These are phyloP conservation scores for Gymnoscopelus microlampas DNA, from an alignment of 2,797 vertebrate species.

Conservation along the genomic window DNA sequence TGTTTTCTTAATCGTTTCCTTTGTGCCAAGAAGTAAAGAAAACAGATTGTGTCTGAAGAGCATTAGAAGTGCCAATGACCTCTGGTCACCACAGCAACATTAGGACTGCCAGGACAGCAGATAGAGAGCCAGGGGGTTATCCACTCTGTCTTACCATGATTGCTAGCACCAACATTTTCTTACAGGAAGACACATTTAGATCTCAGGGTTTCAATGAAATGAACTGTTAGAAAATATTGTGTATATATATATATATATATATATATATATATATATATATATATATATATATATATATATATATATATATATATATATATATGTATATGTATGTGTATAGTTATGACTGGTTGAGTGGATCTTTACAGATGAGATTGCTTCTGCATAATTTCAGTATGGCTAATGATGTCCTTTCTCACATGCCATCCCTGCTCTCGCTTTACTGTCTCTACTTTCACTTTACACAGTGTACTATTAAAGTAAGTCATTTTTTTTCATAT, in stretches of 20 bases:
- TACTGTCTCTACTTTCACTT: background rate
- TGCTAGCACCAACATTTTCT: slow-evolving; percentile 77
- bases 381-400: too few species aligned
- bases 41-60: slow-evolving; percentile 83
- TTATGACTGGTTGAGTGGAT: too few species aligned
- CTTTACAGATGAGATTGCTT: too few species aligned
- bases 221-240: background rate
- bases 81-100: slow-evolving; percentile 66
- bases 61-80: slow-evolving; percentile 77
- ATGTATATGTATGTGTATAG: too few species aligned
- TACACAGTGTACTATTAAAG: background rate
- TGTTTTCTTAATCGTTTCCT: slow-evolving; percentile 85
- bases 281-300: too few species aligned
- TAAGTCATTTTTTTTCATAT: background rate
- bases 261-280: too few species aligned
- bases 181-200: slow-evolving; percentile 56
- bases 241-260: too few species aligned
- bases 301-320: too few species aligned
- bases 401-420: background rate
- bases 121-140: slow-evolving; percentile 71
- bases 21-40: slow-evolving; percentile 82
- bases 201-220: slow-evolving; percentile 17
- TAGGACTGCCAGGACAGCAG: slow-evolving; percentile 73
- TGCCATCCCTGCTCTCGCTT: background rate
- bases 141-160: slow-evolving; percentile 58